A percentile compares a stretch with the other conserved stretches of the same genome.
phyloP scores from a whole-genome alignment of 2,113 vertebrate genomes.

The Megaceryle maxima region DNA sequence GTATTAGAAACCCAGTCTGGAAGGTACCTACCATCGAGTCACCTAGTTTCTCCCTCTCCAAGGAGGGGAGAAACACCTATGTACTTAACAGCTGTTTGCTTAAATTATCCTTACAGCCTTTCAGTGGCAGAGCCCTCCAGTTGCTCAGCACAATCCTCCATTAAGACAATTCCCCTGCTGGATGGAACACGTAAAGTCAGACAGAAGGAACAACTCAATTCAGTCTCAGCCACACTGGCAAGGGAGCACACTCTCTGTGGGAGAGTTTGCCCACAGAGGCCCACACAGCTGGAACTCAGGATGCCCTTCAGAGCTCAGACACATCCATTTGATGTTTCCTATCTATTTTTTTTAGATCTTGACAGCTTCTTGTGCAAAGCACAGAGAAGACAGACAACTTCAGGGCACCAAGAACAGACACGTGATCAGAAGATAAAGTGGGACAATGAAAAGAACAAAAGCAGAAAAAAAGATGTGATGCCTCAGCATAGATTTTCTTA shows the following conservation, averaged over 20 bases:
- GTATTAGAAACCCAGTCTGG: not conserved
- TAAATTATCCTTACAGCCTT: not conserved
- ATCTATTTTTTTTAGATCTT: not conserved
- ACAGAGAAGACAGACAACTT: constrained; percentile 13
- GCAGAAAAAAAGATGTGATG: not conserved
- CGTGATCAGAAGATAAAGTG: constrained; percentile 32
- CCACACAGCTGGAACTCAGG: not conserved
- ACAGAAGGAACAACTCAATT: not conserved
- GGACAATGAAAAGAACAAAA: constrained; percentile 42
- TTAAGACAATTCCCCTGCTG: not conserved
- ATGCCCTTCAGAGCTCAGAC: not conserved
- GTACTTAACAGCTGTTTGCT: not conserved
- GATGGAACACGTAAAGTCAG: not conserved
- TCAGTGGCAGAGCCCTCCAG: not conserved
- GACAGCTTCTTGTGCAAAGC: not conserved
- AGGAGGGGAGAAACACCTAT: not conserved
- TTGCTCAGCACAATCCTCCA: not conserved
- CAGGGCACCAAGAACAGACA: not conserved
- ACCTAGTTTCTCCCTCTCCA: not conserved
- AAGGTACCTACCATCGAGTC: not conserved
- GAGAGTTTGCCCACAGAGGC: not conserved
- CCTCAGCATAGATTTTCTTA: not conserved
- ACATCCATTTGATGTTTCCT: not conserved
- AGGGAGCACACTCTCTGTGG: not conserved
- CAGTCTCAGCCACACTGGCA: fast-evolving